Conservation (phyloP, 2,888 invertebrate genomes). For the Epistrophella euchroma region DNA sequence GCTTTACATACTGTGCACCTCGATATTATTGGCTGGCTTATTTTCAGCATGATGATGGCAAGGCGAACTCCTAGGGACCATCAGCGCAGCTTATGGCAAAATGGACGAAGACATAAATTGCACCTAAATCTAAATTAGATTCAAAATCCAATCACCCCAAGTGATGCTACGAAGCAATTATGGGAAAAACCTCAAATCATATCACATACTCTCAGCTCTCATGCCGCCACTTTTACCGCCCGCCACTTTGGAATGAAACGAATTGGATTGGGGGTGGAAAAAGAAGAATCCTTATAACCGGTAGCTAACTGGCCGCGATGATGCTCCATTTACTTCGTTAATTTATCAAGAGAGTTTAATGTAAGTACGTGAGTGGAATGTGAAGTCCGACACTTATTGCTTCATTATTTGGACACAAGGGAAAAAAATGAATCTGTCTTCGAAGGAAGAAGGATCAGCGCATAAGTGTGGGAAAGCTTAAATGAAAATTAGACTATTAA, state of each 20-base stretch:
- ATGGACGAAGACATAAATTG: constrained; percentile 76
- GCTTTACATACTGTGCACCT: constrained; percentile 53
- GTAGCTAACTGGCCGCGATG: constrained; percentile 64
- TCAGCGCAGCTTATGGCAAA: constrained; percentile 28
- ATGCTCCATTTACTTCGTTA: constrained; percentile 79
- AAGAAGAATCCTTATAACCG: constrained; percentile 68
- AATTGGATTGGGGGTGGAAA: constrained; percentile 28
- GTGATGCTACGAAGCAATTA: constrained; percentile 68
- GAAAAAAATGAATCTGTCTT: constrained; percentile 24
- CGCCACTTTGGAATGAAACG: constrained; percentile 18
- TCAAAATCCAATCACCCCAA: constrained; percentile 77
- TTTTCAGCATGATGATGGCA: constrained; percentile 16
- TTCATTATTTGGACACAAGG: constrained; percentile 37
- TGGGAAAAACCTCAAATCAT: constrained; percentile 51
- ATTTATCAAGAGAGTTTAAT: constrained; percentile 82
- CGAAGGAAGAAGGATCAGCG: constrained; percentile 57
- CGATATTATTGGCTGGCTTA: constrained; percentile 55
- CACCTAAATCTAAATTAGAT: constrained; percentile 79
- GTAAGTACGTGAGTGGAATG: constrained; percentile 82
- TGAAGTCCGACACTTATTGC: constrained; percentile 66
- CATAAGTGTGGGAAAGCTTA: constrained; percentile 41
- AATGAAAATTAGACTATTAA: constrained; percentile 24
- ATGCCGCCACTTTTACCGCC: too few species aligned
- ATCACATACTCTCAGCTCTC: background rate
- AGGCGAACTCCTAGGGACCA: constrained; percentile 39